A percentile compares a stretch with the other conserved stretches of the same genome.
Evolutionary conservation across 2,888 invertebrate genomes (phyloP).

Genomic region (Ormyrus nitidulus): DNA sequence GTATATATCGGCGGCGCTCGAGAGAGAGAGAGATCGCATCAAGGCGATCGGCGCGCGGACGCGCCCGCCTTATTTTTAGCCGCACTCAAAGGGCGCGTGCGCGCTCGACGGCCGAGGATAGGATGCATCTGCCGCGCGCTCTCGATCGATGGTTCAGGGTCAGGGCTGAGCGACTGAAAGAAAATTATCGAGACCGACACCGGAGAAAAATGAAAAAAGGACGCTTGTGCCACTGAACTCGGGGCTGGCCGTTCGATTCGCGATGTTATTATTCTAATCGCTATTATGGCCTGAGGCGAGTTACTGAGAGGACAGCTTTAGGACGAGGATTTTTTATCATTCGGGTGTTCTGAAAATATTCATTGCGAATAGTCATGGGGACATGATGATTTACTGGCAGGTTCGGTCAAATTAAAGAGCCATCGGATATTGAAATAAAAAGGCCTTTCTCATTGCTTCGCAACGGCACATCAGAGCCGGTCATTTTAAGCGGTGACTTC

Average conservation of each 20-base stretch:
- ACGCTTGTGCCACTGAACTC: constrained; percentile 49
- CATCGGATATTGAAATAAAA: background rate
- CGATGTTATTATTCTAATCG: background rate
- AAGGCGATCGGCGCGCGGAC: constrained; percentile 17
- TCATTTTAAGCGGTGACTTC: background rate
- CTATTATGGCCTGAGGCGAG: too few relatives aligned
- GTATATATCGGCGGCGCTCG: too few relatives aligned
- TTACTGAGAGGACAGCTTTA: too few relatives aligned
- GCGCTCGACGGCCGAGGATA: background rate
- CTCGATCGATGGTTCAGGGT: constrained; percentile 51
- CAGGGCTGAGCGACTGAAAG: constrained; percentile 38
- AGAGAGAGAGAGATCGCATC: background rate
- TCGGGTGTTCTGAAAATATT: too few relatives aligned
- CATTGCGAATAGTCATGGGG: too few relatives aligned
- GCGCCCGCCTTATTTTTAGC: constrained; percentile 40
- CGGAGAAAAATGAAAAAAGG: constrained; percentile 6
- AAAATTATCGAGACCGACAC: constrained; percentile 4
- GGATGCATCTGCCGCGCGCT: constrained; percentile 14
- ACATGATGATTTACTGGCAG: too few relatives aligned
- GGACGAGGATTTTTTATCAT: too few relatives aligned
- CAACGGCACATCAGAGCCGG: background rate
- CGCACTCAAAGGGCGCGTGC: constrained; percentile 13
- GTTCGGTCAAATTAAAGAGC: too few relatives aligned
- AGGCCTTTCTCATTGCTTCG: background rate
- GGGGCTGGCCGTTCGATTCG: constrained; percentile 28